These are phyloP conservation scores for Virgularia gustaviana DNA, from an alignment of 92 coral and sea anemone species.

Conservation along the genomic window DNA sequence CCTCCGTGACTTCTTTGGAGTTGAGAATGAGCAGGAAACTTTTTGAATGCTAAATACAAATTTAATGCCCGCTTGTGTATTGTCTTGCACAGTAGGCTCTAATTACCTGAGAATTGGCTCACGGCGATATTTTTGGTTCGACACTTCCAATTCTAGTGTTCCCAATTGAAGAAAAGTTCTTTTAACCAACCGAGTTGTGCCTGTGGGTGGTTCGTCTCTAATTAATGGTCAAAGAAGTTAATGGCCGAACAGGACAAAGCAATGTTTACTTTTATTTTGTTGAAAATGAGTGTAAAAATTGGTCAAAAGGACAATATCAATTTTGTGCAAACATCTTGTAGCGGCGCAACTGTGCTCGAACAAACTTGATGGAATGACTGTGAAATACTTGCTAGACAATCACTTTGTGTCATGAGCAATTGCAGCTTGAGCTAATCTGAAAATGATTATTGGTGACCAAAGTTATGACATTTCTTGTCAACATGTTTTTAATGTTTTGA, in stretches of 20 bases:
- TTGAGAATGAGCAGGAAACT: too few relatives aligned
- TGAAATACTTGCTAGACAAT: too few relatives aligned
- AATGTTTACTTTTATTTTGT: slow-evolving; percentile 17
- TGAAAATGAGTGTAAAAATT: slow-evolving; percentile 28
- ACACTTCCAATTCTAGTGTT: too few relatives aligned
- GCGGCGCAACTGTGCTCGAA: background rate
- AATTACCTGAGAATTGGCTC: slow-evolving; percentile 45
- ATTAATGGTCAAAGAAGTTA: slow-evolving; percentile 24
- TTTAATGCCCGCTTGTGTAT: slow-evolving; percentile 32
- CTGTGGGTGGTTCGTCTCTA: slow-evolving; percentile 30
- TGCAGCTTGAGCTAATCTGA: too few relatives aligned
- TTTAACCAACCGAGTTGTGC: too few relatives aligned
- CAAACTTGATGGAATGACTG: too few relatives aligned
- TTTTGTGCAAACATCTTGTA: background rate
- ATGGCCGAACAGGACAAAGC: slow-evolving; percentile 25
- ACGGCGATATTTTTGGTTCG: slow-evolving; percentile 19
- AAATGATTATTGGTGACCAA: too few relatives aligned
- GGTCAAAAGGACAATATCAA: slow-evolving; percentile 12
- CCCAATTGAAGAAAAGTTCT: too few relatives aligned
- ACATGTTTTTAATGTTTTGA: slow-evolving; percentile 13
- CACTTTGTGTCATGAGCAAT: too few relatives aligned
- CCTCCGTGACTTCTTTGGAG: too few relatives aligned
- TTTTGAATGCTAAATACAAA: too few relatives aligned
- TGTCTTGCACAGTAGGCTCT: slow-evolving; percentile 30
- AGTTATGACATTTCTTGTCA: background rate